A percentile compares a stretch with the other conserved stretches of the same genome.
Conservation (phyloP, 1,140 invertebrate genomes). For the honey bee (Apis mellifera) region DNA sequence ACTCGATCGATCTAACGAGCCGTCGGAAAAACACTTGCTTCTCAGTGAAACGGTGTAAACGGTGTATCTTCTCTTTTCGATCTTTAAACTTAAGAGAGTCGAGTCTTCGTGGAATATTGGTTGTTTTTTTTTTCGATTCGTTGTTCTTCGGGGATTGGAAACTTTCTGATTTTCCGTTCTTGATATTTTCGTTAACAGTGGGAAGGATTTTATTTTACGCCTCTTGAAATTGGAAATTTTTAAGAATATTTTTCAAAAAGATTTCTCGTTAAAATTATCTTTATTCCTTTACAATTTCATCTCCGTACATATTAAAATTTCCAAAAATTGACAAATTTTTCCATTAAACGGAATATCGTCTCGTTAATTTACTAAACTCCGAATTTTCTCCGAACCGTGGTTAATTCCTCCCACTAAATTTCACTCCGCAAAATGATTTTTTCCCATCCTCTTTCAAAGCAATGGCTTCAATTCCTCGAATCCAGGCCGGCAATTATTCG, state of each 20-base stretch:
- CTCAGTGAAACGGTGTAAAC: neutral
- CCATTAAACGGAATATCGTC: too few species aligned
- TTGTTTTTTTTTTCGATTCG: neutral
- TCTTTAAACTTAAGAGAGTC: neutral
- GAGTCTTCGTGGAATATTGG: neutral
- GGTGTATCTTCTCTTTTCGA: neutral
- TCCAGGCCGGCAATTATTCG: neutral
- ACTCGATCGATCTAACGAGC: slow-evolving; percentile 37
- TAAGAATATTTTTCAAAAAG: too few species aligned
- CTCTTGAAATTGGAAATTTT: too few species aligned
- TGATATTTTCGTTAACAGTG: neutral
- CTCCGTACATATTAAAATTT: too few species aligned
- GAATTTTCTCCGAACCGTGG: too few species aligned
- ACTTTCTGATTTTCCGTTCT: neutral
- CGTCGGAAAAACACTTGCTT: slow-evolving; percentile 2
- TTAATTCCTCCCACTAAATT: too few species aligned
- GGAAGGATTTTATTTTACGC: too few species aligned
- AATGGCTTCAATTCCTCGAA: neutral
- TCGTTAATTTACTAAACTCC: too few species aligned
- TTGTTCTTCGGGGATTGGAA: neutral
- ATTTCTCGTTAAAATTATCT: too few species aligned
- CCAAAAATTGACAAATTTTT: too few species aligned
- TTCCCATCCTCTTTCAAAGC: neutral
- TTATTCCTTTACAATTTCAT: too few species aligned
- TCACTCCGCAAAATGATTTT: neutral